Percentiles rank a stretch among this genome's conserved stretches.
phyloP scores from a whole-genome alignment of 2,888 invertebrate species.

The Mesochorus sp. region DNA sequence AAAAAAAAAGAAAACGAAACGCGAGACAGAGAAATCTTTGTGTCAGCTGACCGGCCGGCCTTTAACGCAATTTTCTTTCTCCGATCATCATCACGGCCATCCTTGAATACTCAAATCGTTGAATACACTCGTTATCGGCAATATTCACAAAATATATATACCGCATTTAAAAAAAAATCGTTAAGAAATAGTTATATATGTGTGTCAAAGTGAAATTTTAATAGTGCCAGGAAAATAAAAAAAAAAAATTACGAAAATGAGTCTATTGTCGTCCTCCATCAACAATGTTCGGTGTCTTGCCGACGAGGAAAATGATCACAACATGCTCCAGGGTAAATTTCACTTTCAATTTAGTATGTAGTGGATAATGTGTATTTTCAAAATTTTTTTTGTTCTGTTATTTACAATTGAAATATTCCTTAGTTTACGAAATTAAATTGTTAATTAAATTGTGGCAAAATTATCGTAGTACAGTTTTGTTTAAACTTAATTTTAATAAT shows the following conservation, averaged over 20 bases:
- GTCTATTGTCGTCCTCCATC: conserved; percentile 77
- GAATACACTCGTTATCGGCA: not conserved
- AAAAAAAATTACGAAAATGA: conserved; percentile 69
- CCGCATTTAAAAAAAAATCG: not conserved
- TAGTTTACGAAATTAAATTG: too few species aligned
- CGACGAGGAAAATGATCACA: conserved; percentile 80
- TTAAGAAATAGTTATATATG: not conserved
- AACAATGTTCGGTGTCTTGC: conserved; percentile 76
- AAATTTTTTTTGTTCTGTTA: too few species aligned
- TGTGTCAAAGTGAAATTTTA: conserved; percentile 10
- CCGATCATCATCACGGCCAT: not conserved
- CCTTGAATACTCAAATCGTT: conserved; percentile 19
- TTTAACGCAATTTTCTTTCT: not conserved
- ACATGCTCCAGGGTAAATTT: conserved; percentile 82
- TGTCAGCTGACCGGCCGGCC: conserved; percentile 45
- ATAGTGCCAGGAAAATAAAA: not conserved
- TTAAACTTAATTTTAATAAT: too few species aligned
- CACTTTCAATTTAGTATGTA: conserved; percentile 27
- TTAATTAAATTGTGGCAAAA: too few species aligned
- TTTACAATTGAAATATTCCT: too few species aligned
- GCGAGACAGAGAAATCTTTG: not conserved
- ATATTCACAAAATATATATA: not conserved
- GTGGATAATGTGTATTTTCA: not conserved
- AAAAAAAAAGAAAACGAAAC: not conserved
- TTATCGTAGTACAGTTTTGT: too few species aligned